Conservation (phyloP, 2,113 vertebrate species). For the Dasyprocta punctata region DNA sequence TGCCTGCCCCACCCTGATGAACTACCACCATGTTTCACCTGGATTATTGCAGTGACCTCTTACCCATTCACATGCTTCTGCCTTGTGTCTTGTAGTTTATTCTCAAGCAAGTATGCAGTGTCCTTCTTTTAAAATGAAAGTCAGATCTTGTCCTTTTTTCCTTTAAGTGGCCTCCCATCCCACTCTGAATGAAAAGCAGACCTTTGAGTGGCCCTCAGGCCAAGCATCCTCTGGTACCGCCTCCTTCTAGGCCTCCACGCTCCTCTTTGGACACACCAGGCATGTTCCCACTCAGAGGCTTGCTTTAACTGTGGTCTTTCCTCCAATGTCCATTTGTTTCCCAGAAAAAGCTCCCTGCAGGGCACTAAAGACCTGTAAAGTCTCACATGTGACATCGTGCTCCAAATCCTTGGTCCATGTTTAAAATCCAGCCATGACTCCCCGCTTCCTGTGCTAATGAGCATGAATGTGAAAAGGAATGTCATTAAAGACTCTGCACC, state of each 20-base stretch:
- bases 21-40: background rate
- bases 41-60: background rate
- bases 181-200: background rate
- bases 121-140: background rate
- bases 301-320: background rate
- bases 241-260: background rate
- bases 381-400: background rate
- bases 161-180: background rate
- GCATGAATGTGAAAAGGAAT: background rate
- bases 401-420: background rate
- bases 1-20: background rate
- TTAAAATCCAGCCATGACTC: background rate
- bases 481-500: background rate
- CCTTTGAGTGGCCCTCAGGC: background rate
- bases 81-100: background rate
- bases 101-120: background rate
- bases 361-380: background rate
- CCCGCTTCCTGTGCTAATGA: background rate
- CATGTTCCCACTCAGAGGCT: background rate
- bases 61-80: background rate
- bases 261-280: background rate
- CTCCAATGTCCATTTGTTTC: background rate
- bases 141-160: background rate
- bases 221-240: background rate
- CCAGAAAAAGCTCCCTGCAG: background rate